Evolutionary conservation across 2,888 invertebrate species (phyloP), one percentile per base, ranked within the genome.

Genomic region (Lypha dubia): DNA sequence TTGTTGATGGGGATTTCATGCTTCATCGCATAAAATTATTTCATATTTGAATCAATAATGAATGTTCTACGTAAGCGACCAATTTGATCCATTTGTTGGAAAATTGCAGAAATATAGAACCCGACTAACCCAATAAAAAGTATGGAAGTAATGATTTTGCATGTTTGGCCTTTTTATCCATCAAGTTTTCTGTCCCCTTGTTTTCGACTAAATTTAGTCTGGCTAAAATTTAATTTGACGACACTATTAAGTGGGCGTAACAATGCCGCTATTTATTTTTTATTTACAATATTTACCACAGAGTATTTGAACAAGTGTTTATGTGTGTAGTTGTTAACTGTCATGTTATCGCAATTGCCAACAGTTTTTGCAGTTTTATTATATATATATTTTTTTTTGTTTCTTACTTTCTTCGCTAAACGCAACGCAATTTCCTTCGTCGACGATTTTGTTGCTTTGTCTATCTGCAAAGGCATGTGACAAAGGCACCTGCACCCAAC

Each of bases 241-340:
- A 84, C 84, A 84, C 84, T 84, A 84, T 84, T 84, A 84, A 84
- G 81, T 77, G 81, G 84, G 84, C 84, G 84, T 84, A 84, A 84
- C 84, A 74, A 71, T 70, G 58, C 77, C 74, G 84, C 79, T 81
- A 74, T 81, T 67, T 63, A 63, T 46, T 46, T 56, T 65, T 60
- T 62, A 46, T 67, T 63, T 53, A 32, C 63, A n/a, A 15, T 79
- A 44, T 71, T 68, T 41, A 75, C 32, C 28, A 53, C n/a, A 51
- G 13, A 20, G 24, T 74, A 35, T 20, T 53, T 20, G 11, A 32
- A 15, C 20, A n/a, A 44, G 17, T 51, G 73, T 35, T 51, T 67
- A 17, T 74, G 41, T 71, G 56, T 79, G 49, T 73, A 38, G 44
- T 62, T 71, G 63, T 74, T 73, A 75, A 74, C 81, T 79, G 84